Evolutionary conservation across 2,797 vertebrate species (phyloP), one percentile per base, ranked within the genome.

Genomic region (Xenops minutus): DNA sequence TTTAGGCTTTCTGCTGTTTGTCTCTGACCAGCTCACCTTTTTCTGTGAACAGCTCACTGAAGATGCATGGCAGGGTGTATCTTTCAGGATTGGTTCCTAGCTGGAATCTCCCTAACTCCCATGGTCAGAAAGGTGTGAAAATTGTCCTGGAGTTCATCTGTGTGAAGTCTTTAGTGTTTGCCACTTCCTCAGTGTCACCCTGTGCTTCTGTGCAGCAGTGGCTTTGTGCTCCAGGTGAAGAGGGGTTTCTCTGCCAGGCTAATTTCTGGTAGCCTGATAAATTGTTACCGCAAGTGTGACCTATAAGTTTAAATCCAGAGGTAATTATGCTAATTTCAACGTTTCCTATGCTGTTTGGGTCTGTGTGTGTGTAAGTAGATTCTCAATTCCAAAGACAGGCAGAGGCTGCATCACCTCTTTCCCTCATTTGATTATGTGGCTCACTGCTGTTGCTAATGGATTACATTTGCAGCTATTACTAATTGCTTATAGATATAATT

Each of bases 401-500:
- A 80, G 77, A 52, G 73, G 14, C 67, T 87, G 21, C 26, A 29
- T 64, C 54, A 36, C 58, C 51, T 88, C 44, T 79, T 88, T 77
- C 14, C 64, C 24, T 64, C n/a, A 58, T 72, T 74, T 54, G 46
- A 34, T 91, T 68, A 48, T 29, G 85, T 61, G 46, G 49, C 58
- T 91, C 37, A 29, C 30, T 6, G 3, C 46, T 89, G 37, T 72
- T 85, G 66, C 49, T 77, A 51, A 68, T 1, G 1, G 64, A 63
- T 85, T 61, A 51, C 24, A 51, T 78, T 68, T 77, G 29, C 30
- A 77, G 54, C 54, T 84, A 14, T 77, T 83, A 71, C 6, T 22
- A 78, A 43, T 48, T 88, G 54, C 66, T 78, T 39, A 51, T 64
- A 64, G 27, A 43, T 88, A 41, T 36, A 84, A 72, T 86, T 62